Base-by-base conservation (phyloP, 2,113 vertebrate species). In the Rhynchopsitta pachyrhyncha region DNA sequence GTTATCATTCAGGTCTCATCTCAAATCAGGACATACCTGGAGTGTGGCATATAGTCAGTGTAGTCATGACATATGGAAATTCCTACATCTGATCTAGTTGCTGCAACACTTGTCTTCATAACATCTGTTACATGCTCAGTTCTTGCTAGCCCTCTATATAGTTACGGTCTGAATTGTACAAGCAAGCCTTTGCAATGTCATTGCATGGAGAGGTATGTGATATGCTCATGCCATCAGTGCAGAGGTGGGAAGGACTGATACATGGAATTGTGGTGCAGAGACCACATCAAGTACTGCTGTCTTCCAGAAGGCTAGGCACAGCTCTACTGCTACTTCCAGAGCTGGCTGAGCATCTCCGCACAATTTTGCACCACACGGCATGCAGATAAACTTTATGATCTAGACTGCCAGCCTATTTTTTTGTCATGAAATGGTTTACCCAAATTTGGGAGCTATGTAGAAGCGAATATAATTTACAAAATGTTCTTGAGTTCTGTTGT, bases 201-300 rank as follows among this genome's bases (percentile, higher is more conserved):
- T 14, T 50, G 28, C 9, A 15, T 3, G 7, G 52, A 23, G 33
- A 57, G 37, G 27, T 20, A 7, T 33, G 60, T 9, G 60, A 2
- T 63, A 2, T 2, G 6, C 76, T 79, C 64, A 49, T 89, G 52
- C 62, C 57, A 39, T 22, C 23, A 23, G 28, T 3, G 1, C 33
- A 25, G 23, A 5, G 42, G 25, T 1, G 2, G 52, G 63, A 69
- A 84, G n/a, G 52, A 35, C 78, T 42, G 27, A 55, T 53, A 12
- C 0, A 0, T 67, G 4, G 29, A 47, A 57, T 46, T 8, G 3
- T 1, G 8, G 78, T 0, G 0, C 35, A 19, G 18, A 2, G 5
- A 16, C 37, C 9, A 3, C 29, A 9, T 15, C 28, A 29, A 57
- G 33, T 39, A 3, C 13, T 68, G 57, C 13, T 42, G 8, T 76